Percentiles rank a stretch among this genome's conserved stretches.
phyloP scores from a whole-genome alignment of 1,140 invertebrate species.

The Bombus waltoni region DNA sequence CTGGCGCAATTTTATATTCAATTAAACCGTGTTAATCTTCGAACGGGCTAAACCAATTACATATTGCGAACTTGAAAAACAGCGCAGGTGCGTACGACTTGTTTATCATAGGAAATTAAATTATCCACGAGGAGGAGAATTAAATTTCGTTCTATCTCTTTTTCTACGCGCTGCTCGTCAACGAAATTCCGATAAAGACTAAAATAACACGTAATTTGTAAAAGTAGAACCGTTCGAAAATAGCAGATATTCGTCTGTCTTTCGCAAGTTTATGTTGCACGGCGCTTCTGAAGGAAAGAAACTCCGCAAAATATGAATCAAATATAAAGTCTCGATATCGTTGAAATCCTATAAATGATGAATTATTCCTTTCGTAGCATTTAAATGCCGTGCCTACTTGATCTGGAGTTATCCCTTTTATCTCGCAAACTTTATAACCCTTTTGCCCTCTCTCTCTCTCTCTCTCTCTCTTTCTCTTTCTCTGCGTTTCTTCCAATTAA shows the following conservation, averaged over 20 bases:
- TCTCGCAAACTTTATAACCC: not conserved
- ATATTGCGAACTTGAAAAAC: not conserved
- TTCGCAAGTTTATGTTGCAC: not conserved
- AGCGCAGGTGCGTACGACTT: not conserved
- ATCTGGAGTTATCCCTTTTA: not conserved
- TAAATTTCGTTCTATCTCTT: not conserved
- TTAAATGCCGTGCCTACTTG: not conserved
- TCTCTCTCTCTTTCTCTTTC: too few relatives aligned
- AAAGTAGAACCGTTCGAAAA: not conserved
- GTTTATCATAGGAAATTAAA: not conserved
- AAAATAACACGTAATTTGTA: not conserved
- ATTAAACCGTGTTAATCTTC: conserved; percentile 10
- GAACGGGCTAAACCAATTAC: not conserved
- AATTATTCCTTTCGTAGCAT: not conserved
- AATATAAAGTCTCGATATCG: not conserved
- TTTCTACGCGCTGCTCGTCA: not conserved
- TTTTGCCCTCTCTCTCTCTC: not conserved
- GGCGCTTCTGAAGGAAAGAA: not conserved
- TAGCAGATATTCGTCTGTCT: not conserved
- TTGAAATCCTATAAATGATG: not conserved
- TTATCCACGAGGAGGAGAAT: not conserved
- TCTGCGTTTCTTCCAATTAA: conserved; percentile 16
- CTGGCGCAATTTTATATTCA: conserved; percentile 1
- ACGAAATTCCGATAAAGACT: not conserved
- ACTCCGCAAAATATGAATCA: not conserved